Evolutionary conservation across 2,797 vertebrate species (phyloP), one percentile per base, ranked within the genome.

Genomic region (Eurystomus glaucurus): DNA sequence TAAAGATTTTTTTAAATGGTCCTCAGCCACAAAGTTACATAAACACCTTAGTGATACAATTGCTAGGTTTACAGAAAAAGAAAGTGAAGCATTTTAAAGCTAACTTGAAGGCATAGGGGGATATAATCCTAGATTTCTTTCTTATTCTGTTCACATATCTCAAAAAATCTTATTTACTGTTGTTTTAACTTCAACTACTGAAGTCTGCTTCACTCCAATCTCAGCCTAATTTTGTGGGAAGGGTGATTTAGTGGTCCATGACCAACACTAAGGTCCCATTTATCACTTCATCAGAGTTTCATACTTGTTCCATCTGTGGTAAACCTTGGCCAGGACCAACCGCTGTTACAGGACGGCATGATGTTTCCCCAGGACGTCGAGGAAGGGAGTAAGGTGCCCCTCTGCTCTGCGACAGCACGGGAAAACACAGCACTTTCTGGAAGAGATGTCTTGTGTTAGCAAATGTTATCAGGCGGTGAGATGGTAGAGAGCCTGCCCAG

Each of bases 21-120:
- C 35, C 70, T 74, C 39, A 33, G 48, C 68, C 84, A 77, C 75
- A 60, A 89, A 92, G 25, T 62, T 79, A 48, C 29, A 71, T 74
- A 85, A 94, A 89, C 71, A 85, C 22, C 61, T 50, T 45, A 60
- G 64, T 68, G 72, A 85, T 91, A 80, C 8, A 45, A 78, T 90
- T 28, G 6, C 12, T 60, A 88, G 17, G 33, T 19, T 69, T 18
- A 51, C 0, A 68, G 19, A 79, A 41, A 50, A 64, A 43, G 10
- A 75, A 78, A 81, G 33, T 76, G 64, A 94, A 91, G 12, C 10
- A 33, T 92, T 96, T 70, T 91, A 78, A 93, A 93, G 48, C 17
- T 55, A 54, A 60, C 71, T 82, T 94, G 61, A 93, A 96, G 87
- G 74, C 68, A 37, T 9, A 55, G 52, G 35, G 83, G 45, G 43